Evolutionary conservation across 2,113 vertebrate species (phyloP), one percentile per base, ranked within the genome.

Genomic region (Lepus americanus): DNA sequence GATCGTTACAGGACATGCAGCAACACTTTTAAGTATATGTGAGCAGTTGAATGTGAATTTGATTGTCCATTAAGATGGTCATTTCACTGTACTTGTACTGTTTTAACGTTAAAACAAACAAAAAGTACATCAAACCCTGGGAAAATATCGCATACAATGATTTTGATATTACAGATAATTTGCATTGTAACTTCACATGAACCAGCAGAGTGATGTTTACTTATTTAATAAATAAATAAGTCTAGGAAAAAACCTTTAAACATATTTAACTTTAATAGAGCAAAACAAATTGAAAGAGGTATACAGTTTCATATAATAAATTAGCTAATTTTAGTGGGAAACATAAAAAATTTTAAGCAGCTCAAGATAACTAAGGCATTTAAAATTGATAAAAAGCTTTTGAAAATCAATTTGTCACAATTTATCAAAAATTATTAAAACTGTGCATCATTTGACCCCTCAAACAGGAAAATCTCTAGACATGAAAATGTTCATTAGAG

Each of bases 381-480:
- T 80, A 76, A 87, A 95, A 93, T 87, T 31, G 29, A 59, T 86
- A 73, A 0, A 67, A 33, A 36, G 39, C 5, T 76, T 94, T 53
- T 86, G 70, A 87, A 92, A 85, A 81, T 73, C 19, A 89, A 13
- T 64, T 85, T 70, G 12, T 83, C 49, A 55, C 14, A 82, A 63
- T 77, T 84, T 80, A 70, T 70, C 12, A 33, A 72, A 96, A 95
- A 5, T 6, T 5, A 74, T 76, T 91, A 59, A 72, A 70, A 69
- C 44, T 70, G 7, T 69, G 14, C 78, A 74, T 77, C 51, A 69
- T 36, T 84, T 96, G 51, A 88, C 67, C 8, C 59, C 23, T 59
- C 76, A 7, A 73, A 85, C 66, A 27, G 29, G 17, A n/a, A 87
- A 87, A 83, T 33, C 12, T 89, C 80, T 69, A 72, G 17, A 31